Evolutionary conservation across 1,140 invertebrate species (phyloP), one percentile per base, ranked within the genome.

Genomic region (Capitella teleta): DNA sequence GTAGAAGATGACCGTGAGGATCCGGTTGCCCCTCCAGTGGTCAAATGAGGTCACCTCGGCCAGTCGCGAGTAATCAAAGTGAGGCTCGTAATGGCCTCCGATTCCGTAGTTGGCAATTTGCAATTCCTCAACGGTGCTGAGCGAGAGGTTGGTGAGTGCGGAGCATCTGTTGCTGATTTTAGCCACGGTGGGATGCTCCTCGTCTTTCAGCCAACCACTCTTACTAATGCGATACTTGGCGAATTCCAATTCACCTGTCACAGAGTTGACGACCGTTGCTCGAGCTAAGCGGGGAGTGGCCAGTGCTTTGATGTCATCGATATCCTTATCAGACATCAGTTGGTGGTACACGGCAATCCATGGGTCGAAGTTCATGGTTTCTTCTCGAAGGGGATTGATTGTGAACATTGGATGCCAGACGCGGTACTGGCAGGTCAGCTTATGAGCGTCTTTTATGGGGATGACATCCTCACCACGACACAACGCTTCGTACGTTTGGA

Each of bases 71-170:
- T 93, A 96, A 74, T 98, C 95, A 75, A 84, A 98, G 72, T 99
- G 95, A n/a, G 94, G 93, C 63, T 97, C 93, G 70, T 98, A 98
- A 73, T 98, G 94, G 0, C 95, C 95, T 16, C 93, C 94, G 58
- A 98, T 89, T 19, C 94, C 95, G 73, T 98, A 98, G 75, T 98
- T 98, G 49, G n/a, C n/a, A n/a, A n/a, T 66, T 59, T 70, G 70
- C 42, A 72, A 56, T 42, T 70, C 92, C 73, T 98, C 94, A 0
- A 92, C 90, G 0, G 90, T 88, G 4, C 76, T 73, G 73, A 92
- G 80, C 42, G 80, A 82, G 49, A 98, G 73, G 3, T 84, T 85
- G 26, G 88, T 91, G 74, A 95, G 82, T 61, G 63, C 80, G n/a
- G 64, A 58, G 49, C 79, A 74, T 49, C 75, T 66, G 44, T 58